Conservation (phyloP, 2,113 vertebrate genomes). For the Aplodontia rufa region DNA sequence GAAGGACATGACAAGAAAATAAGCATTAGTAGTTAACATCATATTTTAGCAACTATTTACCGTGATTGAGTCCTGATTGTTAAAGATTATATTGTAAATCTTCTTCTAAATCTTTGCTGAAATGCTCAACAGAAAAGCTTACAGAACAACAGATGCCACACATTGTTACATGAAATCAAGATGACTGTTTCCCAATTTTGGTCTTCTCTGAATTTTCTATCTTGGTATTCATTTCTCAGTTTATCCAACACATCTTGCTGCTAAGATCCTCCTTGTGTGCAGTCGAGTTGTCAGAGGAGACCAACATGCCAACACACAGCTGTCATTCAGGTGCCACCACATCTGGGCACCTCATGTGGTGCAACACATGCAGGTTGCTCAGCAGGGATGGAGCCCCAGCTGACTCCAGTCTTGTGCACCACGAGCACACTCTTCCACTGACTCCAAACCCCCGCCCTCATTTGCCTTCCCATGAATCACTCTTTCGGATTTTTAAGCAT, state of each 20-base stretch:
- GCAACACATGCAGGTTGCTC: too few relatives aligned
- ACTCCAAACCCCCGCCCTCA: too few relatives aligned
- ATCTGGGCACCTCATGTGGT: too few relatives aligned
- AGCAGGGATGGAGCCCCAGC: too few relatives aligned
- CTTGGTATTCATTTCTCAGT: constrained; percentile 90
- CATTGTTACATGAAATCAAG: constrained; percentile 82
- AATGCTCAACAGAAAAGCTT: constrained; percentile 77
- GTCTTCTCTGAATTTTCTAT: constrained; percentile 86
- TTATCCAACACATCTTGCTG: constrained; percentile 89
- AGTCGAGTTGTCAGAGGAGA: too few relatives aligned
- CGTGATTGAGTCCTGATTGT: constrained; percentile 89
- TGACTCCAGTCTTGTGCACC: too few relatives aligned
- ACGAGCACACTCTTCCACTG: too few relatives aligned
- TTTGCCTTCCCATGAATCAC: too few relatives aligned
- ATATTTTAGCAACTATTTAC: constrained; percentile 82
- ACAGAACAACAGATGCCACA: constrained; percentile 95
- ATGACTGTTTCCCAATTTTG: constrained; percentile 78
- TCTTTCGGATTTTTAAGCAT: neutral
- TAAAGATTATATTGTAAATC: constrained; percentile 81
- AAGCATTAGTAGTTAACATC: constrained; percentile 83
- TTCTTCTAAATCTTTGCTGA: constrained; percentile 49
- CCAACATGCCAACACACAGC: too few relatives aligned
- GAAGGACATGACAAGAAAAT: constrained; percentile 95
- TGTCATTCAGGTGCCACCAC: too few relatives aligned
- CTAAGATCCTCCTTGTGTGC: too few relatives aligned